A percentile compares a stretch with the other conserved stretches of the same genome.
Conservation (phyloP, 1,140 invertebrate genomes). For the Ips nitidus region DNA sequence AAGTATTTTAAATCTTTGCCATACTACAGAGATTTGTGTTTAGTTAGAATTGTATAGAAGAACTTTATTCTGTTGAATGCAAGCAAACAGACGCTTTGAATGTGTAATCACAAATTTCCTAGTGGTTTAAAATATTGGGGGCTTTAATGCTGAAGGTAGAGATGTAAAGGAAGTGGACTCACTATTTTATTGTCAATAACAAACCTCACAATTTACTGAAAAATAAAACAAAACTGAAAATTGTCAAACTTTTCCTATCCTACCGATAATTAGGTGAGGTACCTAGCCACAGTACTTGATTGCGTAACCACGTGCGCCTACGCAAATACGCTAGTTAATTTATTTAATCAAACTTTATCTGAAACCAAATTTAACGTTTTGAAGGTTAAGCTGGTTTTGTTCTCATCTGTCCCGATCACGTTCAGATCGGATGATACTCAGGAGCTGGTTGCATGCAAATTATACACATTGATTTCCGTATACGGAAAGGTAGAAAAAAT, state of each 20-base stretch:
- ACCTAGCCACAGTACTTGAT: neutral
- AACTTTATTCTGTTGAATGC: too few relatives aligned
- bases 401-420: conserved; percentile 1
- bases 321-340: conserved; percentile 8
- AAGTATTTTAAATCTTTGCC: too few relatives aligned
- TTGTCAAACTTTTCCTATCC: neutral
- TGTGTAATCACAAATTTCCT: too few relatives aligned
- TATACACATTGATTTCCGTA: too few relatives aligned
- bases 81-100: too few relatives aligned
- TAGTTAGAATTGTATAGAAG: too few relatives aligned
- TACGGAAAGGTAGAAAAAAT: neutral
- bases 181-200: neutral
- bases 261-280: neutral
- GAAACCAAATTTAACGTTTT: conserved; percentile 6
- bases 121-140: too few relatives aligned
- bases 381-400: neutral
- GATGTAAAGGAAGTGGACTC: too few relatives aligned
- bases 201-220: neutral
- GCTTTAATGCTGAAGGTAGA: too few relatives aligned
- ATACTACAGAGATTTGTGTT: too few relatives aligned
- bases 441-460: neutral
- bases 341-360: conserved; percentile 11
- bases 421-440: neutral
- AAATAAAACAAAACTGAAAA: neutral
- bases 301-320: neutral